Percentiles rank a stretch among this genome's conserved stretches.
Evolutionary conservation across 2,888 invertebrate genomes (phyloP).

Genomic region (Aproaerema taeniolella): DNA sequence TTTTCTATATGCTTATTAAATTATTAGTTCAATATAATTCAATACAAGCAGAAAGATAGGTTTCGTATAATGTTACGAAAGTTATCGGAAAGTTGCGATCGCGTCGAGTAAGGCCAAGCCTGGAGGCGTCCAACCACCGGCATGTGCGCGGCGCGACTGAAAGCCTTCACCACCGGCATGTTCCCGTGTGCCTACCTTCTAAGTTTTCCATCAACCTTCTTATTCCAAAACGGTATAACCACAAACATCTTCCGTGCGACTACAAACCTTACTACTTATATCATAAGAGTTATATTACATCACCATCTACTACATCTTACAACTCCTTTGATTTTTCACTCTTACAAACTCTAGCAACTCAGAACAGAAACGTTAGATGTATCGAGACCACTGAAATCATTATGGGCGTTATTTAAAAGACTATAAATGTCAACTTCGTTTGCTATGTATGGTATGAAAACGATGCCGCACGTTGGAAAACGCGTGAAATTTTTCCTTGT

Average conservation of each 20-base stretch:
- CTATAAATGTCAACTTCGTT: conserved; percentile 31
- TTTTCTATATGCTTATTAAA: conserved; percentile 6
- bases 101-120: conserved; percentile 38
- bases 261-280: no score
- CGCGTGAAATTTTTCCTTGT: conserved; percentile 61
- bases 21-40: not conserved
- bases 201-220: conserved; percentile 48
- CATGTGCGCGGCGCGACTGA: conserved; percentile 68
- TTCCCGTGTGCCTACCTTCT: conserved; percentile 64
- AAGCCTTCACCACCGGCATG: conserved; percentile 52
- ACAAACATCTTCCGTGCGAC: no score
- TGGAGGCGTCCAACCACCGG: conserved; percentile 47
- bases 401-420: no score
- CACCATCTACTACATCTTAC: no score
- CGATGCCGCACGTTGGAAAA: conserved; percentile 48
- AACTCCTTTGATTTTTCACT: no score
- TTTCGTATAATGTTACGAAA: conserved; percentile 43
- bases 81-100: conserved; percentile 65
- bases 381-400: no score
- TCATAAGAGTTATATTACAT: no score
- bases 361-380: conserved; percentile 30
- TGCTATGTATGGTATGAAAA: conserved; percentile 34
- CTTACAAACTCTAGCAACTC: conserved; percentile 23
- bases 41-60: not conserved
- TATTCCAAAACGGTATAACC: conserved; percentile 25